Percentiles rank a stretch among this genome's conserved stretches.
Conservation (phyloP, 2,888 invertebrate species). For the Drepana falcataria region DNA sequence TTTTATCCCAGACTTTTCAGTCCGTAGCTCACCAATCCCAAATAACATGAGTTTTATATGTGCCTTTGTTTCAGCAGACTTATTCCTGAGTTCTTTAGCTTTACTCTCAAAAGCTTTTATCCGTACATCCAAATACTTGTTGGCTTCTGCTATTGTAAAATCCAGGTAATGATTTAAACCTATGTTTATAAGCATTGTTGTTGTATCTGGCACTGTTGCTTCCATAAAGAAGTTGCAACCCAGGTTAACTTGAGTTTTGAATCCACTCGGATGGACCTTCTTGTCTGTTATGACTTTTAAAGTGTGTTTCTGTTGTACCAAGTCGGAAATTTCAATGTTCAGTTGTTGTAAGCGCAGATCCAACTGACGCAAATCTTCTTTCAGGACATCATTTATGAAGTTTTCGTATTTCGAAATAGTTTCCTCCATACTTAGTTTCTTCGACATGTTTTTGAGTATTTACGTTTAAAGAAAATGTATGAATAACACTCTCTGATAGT, state of each 20-base stretch:
- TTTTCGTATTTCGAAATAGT: conserved; percentile 78
- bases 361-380: conserved; percentile 82
- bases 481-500: too few relatives aligned
- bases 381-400: conserved; percentile 88
- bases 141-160: conserved; percentile 84
- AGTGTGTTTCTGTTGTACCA: conserved; percentile 84
- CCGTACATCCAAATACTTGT: conserved; percentile 84
- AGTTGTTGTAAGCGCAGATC: conserved; percentile 79
- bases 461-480: too few relatives aligned
- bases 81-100: conserved; percentile 80
- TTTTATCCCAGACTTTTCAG: conserved; percentile 10
- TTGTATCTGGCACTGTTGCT: conserved; percentile 83
- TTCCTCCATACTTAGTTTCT: conserved; percentile 33
- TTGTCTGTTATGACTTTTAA: conserved; percentile 81
- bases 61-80: conserved; percentile 85
- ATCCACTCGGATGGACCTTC: conserved; percentile 64
- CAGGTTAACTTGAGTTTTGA: conserved; percentile 82
- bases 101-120: conserved; percentile 81
- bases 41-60: conserved; percentile 88
- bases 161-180: conserved; percentile 88
- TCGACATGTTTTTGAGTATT: conserved; percentile 46
- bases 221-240: conserved; percentile 92
- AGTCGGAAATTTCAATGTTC: conserved; percentile 84
- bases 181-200: conserved; percentile 83
- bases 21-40: conserved; percentile 81